Evolutionary conservation across 2,113 vertebrate genomes (phyloP), one percentile per base, ranked within the genome.

Genomic region (Percina caprodes): DNA sequence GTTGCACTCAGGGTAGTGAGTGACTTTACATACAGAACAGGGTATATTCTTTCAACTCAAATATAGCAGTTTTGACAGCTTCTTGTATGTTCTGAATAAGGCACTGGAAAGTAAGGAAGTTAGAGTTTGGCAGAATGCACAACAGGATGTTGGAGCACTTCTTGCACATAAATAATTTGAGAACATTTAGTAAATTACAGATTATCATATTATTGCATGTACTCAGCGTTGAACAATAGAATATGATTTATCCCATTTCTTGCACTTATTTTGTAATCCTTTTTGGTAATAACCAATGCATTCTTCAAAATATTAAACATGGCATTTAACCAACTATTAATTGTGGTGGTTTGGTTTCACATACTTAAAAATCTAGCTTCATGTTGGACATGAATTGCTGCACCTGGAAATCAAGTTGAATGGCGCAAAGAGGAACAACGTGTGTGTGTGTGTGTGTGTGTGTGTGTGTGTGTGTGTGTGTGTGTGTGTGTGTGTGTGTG

Each of bases 271-370:
- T 95, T 95, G 89, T 94, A 94, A 89, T 90, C 90, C 86, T 86
- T 90, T 93, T 92, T 83, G 86, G 90, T 89, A 93, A 91, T 89
- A 90, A 94, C 77, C 90, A 79, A 66, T 88, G 86, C 86, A 88
- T 89, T 92, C 86, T 85, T 89, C 76, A 84, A 92, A 86, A 91
- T 81, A 95, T 91, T 95, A 95, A 96, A 95, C 77, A 35, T 88
- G 82, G 78, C 70, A 90, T 95, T 86, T 93, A 93, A 88, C 83
- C 92, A 88, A 88, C 79, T 74, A 63, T 67, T 48, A 24, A 26
- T 0, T n/a, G 62, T 77, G 59, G 56, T 35, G 33, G 49, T 85
- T 59, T 86, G 74, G 33, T 84, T 72, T 67, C 26, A 30, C 62
- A 24, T 75, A 24, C 30, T 81, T 68, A 5, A 18, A 76, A 71